Conservation (phyloP, 2,113 vertebrate genomes). For the Aleadryas rufinucha region DNA sequence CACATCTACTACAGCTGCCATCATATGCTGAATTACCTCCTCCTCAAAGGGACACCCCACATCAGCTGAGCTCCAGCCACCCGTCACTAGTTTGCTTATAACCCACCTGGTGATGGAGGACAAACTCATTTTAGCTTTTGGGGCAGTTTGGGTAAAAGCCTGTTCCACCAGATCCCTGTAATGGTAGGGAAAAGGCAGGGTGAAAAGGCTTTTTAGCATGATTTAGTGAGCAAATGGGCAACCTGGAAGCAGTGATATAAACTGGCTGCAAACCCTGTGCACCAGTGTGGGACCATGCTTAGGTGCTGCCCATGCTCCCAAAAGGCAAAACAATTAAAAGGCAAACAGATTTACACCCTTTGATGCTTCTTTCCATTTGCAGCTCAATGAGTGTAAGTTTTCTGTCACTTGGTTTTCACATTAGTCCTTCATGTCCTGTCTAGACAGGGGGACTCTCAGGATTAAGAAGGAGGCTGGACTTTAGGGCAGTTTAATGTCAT, state of each 20-base stretch:
- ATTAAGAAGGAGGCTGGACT: background rate
- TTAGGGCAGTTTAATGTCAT: background rate
- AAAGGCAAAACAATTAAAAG: background rate
- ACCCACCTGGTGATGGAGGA: background rate
- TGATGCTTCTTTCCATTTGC: background rate
- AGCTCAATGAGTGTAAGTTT: background rate
- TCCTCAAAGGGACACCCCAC: background rate
- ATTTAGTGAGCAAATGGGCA: background rate
- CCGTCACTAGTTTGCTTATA: accelerated
- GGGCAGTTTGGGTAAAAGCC: background rate
- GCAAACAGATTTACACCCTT: background rate
- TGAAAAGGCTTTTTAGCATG: background rate
- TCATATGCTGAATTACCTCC: background rate
- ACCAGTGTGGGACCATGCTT: accelerated
- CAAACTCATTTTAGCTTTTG: background rate
- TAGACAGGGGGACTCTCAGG: constrained; percentile 3
- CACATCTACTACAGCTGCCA: background rate
- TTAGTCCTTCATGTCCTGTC: constrained; percentile 22
- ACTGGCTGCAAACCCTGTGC: background rate
- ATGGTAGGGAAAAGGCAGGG: background rate
- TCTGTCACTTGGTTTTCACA: background rate
- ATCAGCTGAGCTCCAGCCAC: background rate
- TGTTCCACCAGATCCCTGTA: background rate
- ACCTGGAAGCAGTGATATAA: background rate
- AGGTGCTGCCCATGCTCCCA: background rate